phyloP scores from a whole-genome alignment of 2,113 vertebrate genomes.

The Oceanodroma tethys region DNA sequence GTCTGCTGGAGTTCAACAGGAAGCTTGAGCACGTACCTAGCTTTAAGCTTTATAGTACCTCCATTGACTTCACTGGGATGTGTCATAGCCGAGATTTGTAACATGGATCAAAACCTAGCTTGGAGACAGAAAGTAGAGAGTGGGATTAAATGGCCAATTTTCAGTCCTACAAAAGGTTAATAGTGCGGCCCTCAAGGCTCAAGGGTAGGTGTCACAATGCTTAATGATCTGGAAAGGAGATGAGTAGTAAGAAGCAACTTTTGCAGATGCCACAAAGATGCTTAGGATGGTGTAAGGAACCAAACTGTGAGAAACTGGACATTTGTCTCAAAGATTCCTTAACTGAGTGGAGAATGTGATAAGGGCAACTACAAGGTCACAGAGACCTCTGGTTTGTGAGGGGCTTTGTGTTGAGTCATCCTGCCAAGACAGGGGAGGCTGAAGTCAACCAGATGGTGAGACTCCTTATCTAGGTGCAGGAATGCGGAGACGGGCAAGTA shows the following conservation, averaged over 20 bases:
- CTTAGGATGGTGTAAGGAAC: too few species aligned
- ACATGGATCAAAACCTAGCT: neutral
- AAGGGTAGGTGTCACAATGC: neutral
- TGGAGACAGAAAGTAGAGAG: neutral
- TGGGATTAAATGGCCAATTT: conserved; percentile 15
- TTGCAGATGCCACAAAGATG: neutral
- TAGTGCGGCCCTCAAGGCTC: neutral
- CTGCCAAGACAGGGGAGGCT: too few species aligned
- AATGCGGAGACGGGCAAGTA: too few species aligned
- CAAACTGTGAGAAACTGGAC: too few species aligned
- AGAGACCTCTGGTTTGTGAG: too few species aligned
- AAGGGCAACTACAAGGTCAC: too few species aligned
- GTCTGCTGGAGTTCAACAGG: neutral
- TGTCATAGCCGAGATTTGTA: neutral
- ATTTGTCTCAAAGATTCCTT: too few species aligned
- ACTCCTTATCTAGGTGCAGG: too few species aligned
- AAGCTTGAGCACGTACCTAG: neutral
- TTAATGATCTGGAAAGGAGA: neutral
- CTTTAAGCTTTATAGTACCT: neutral
- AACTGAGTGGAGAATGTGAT: too few species aligned
- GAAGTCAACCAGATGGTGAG: too few species aligned
- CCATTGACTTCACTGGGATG: neutral
- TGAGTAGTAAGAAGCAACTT: neutral
- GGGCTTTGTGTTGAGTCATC: too few species aligned
- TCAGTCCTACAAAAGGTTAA: conserved; percentile 9